Evolutionary conservation across 2,888 invertebrate species (phyloP).

Genomic region (Xylophagus ater): DNA sequence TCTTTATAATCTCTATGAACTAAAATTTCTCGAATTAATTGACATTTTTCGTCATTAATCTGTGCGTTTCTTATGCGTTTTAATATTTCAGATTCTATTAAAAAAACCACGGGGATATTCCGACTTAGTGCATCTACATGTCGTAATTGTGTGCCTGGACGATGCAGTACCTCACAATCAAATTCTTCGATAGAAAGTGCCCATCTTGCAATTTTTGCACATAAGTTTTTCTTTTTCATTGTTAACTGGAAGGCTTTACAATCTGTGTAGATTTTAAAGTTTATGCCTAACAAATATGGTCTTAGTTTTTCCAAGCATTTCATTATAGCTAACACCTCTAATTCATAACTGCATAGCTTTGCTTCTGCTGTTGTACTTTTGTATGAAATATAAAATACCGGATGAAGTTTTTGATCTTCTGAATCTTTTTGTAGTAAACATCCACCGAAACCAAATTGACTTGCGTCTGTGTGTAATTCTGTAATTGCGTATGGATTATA

Average conservation of each 20-base stretch:
- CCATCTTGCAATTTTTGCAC: slow-evolving; percentile 25
- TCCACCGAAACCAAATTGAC: slow-evolving; percentile 21
- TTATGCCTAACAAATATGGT: slow-evolving; percentile 22
- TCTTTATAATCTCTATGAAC: slow-evolving; percentile 12
- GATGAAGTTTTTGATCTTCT: slow-evolving; percentile 17
- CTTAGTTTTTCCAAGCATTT: too few relatives aligned
- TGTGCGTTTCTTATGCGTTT: slow-evolving; percentile 10
- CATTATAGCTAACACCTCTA: slow-evolving; percentile 25
- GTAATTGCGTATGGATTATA: slow-evolving; percentile 20
- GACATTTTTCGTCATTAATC: slow-evolving; percentile 9
- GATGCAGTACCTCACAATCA: slow-evolving; percentile 9
- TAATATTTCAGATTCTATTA: slow-evolving; percentile 3
- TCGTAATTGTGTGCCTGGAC: slow-evolving; percentile 9
- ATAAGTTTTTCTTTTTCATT: slow-evolving; percentile 22
- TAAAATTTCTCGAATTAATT: slow-evolving; percentile 8
- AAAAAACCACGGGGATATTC: neutral
- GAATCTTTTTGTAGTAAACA: slow-evolving; percentile 21
- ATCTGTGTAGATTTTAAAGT: slow-evolving; percentile 21
- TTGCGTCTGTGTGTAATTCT: slow-evolving; percentile 25
- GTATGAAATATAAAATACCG: slow-evolving; percentile 23
- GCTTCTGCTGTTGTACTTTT: slow-evolving; percentile 22
- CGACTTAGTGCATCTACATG: slow-evolving; percentile 15
- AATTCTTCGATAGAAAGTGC: slow-evolving; percentile 14
- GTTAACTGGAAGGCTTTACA: slow-evolving; percentile 25
- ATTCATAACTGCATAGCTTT: slow-evolving; percentile 26